phyloP scores from a whole-genome alignment of 2,113 vertebrate species.

The Neolamprologus brichardi region DNA sequence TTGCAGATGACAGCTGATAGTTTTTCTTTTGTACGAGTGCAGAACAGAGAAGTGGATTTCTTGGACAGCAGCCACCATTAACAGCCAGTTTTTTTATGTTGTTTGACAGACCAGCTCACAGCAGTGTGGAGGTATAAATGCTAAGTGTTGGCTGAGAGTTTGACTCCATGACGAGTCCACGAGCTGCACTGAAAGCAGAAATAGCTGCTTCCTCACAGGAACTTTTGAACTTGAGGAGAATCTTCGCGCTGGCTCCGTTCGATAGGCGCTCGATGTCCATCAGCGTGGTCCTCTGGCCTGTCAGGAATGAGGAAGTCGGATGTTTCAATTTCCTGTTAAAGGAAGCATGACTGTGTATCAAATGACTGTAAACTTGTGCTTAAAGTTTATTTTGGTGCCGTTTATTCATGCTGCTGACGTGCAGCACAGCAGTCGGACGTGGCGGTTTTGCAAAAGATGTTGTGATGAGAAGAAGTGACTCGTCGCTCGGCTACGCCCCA shows the following conservation, averaged over 20 bases:
- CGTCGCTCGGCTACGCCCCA: rapidly evolving
- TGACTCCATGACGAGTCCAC: rapidly evolving
- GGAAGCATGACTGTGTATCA: neutral
- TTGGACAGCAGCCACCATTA: neutral
- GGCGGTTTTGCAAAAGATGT: neutral
- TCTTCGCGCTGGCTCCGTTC: rapidly evolving
- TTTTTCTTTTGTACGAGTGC: neutral
- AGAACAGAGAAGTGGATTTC: neutral
- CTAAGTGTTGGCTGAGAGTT: neutral
- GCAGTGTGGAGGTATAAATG: neutral
- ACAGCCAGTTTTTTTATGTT: neutral
- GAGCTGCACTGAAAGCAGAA: neutral
- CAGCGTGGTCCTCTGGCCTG: neutral
- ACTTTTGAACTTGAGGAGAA: neutral
- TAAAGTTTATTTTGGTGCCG: neutral
- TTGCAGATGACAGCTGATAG: neutral
- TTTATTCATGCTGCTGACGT: neutral
- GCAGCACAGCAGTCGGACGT: neutral
- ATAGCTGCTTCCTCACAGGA: neutral
- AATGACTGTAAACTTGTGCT: neutral
- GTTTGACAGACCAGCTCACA: neutral
- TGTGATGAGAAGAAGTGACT: neutral
- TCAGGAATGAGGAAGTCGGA: slow-evolving; percentile 17
- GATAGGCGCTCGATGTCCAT: neutral
- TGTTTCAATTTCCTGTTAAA: neutral